Percentiles rank a stretch among this genome's conserved stretches.
phyloP scores from a whole-genome alignment of 2,797 vertebrate genomes.

The Microctenopoma lineatum region DNA sequence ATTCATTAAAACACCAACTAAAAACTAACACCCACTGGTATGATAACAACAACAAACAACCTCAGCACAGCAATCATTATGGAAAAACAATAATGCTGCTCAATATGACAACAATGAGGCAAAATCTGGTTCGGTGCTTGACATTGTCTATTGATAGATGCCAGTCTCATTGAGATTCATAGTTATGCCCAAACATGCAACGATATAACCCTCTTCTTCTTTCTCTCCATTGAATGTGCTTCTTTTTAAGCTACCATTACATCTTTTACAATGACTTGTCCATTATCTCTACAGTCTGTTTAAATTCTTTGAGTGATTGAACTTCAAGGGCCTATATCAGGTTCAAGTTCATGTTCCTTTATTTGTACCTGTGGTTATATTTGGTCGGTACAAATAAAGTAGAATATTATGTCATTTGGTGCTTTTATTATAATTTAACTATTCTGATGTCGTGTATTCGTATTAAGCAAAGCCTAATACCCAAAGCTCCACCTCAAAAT shows the following conservation, averaged over 20 bases:
- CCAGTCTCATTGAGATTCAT: neutral
- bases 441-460: no score
- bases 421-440: no score
- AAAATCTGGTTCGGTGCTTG: slow-evolving; percentile 1
- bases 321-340: no score
- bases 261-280: neutral
- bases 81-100: slow-evolving; percentile 13
- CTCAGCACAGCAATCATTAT: neutral
- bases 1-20: neutral
- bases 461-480: no score
- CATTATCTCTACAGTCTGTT: no score
- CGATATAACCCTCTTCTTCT: neutral
- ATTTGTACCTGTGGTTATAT: no score
- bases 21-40: slow-evolving; percentile 23
- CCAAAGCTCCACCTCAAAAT: no score
- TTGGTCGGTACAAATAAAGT: no score
- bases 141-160: neutral
- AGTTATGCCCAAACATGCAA: slow-evolving; percentile 3
- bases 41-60: slow-evolving; percentile 16
- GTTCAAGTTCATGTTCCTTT: no score
- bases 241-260: neutral
- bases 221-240: neutral
- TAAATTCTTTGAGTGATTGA: no score
- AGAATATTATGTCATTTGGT: no score
- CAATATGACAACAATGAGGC: slow-evolving; percentile 14